Evolutionary conservation across 2,113 vertebrate species (phyloP), one percentile per base, ranked within the genome.

Genomic region (Lipotes vexillifer): DNA sequence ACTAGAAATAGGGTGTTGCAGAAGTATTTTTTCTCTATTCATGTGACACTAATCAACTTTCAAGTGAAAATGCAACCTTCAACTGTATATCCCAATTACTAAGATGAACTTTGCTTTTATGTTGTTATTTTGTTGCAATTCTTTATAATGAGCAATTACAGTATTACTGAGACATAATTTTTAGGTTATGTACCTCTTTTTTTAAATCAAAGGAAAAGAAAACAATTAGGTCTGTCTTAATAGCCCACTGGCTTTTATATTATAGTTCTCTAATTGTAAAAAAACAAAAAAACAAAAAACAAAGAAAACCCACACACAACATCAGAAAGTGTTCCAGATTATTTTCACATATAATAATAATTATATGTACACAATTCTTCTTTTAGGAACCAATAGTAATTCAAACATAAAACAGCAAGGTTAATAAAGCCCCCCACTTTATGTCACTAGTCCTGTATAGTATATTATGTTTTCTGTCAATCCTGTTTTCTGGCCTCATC

Each of bases 131-230:
- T 65, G 13, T 21, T 94, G 49, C 27, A 85, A 33, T 78, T 82
- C 38, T 96, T 97, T 83, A 75, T 85, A 55, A 84, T 57, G n/a
- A 71, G 38, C 4, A 57, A 96, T 82, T 94, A 85, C 17, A 65
- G 4, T 85, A 81, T 55, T 46, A 77, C 14, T 14, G 17, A 49
- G 18, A 85, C 6, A 77, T 41, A 36, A 72, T 59, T 85, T 85
- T 75, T 94, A 94, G 61, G 17, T 44, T 66, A 23, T 38, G 21
- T 55, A 55, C 6, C 9, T 71, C 21, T 88, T 85, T 92, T 92
- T 81, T 84, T 15, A 94, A 93, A 77, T 65, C 8, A 82, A 88
- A 94, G 63, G 14, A 9, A 57, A 95, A 83, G 12, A 82, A 88
- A 84, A 88, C 63, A 88, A 72, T 46, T 21, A n/a, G 20, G 4